These are phyloP conservation scores for Siniperca obscura DNA, from an alignment of 2,797 vertebrate genomes.

Conservation along the genomic window DNA sequence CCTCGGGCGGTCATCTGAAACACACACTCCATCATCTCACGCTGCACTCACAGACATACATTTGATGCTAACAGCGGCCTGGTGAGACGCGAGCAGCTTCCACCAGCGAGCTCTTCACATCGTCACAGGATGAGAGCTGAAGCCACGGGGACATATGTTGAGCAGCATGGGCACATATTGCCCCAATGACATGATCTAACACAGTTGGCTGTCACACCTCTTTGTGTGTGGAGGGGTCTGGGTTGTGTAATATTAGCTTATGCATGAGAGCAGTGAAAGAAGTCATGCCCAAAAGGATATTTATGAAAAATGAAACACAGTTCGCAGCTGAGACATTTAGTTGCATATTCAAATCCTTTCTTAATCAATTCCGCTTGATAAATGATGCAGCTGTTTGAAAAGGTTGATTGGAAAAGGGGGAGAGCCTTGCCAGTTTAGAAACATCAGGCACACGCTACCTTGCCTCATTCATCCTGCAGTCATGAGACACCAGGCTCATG, in stretches of 20 bases:
- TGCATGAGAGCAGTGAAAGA: slow-evolving; percentile 12
- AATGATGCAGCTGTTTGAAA: slow-evolving; percentile 38
- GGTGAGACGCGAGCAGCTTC: slow-evolving; percentile 39
- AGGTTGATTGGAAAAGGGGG: slow-evolving; percentile 5
- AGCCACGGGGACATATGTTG: slow-evolving; percentile 72
- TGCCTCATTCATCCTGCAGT: slow-evolving; percentile 15
- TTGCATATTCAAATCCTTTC: slow-evolving; percentile 42
- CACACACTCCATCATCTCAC: slow-evolving; percentile 58
- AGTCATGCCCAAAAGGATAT: slow-evolving; percentile 25
- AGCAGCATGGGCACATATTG: slow-evolving; percentile 46
- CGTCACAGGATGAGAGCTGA: slow-evolving; percentile 57
- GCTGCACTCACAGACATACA: slow-evolving; percentile 7
- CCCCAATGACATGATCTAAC: slow-evolving; percentile 44
- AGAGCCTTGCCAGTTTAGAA: slow-evolving; percentile 5
- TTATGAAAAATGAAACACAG: slow-evolving; percentile 46
- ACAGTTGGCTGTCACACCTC: slow-evolving; percentile 55
- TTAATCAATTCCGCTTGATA: slow-evolving; percentile 39
- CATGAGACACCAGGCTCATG: slow-evolving; percentile 12
- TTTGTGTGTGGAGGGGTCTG: slow-evolving; percentile 14
- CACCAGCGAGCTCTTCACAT: slow-evolving; percentile 49
- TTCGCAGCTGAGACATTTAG: slow-evolving; percentile 36
- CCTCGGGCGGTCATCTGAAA: slow-evolving; percentile 73
- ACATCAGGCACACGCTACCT: background rate
- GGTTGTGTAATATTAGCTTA: slow-evolving; percentile 31
- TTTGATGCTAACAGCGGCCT: slow-evolving; percentile 24